A percentile compares a stretch with the other conserved stretches of the same genome.
phyloP scores from a whole-genome alignment of 2,113 vertebrate species.

The Nesospiza acunhae region DNA sequence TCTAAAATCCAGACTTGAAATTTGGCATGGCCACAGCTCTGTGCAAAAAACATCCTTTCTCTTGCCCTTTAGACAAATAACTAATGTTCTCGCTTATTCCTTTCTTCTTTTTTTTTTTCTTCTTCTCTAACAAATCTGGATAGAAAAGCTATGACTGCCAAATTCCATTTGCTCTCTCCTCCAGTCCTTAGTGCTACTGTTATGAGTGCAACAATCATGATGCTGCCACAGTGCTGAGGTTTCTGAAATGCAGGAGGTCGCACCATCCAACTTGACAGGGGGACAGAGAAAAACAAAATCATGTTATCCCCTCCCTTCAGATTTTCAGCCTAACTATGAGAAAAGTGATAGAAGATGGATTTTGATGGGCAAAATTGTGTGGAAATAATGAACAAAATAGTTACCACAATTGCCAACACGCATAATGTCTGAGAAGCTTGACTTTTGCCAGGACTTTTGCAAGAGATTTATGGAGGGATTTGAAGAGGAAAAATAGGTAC shows the following conservation, averaged over 20 bases:
- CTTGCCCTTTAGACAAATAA: slow-evolving; percentile 57
- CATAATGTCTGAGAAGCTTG: not conserved
- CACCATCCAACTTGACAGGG: not conserved
- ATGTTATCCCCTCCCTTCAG: not conserved
- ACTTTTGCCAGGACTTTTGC: not conserved
- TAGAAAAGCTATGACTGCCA: not conserved
- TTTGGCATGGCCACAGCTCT: slow-evolving; percentile 35
- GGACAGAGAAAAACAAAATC: not conserved
- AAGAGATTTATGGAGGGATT: not conserved
- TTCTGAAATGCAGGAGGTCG: not conserved
- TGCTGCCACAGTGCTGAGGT: not conserved
- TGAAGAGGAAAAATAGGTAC: not conserved
- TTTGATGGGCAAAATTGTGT: not conserved
- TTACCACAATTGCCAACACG: not conserved
- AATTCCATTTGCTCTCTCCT: not conserved
- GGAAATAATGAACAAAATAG: not conserved
- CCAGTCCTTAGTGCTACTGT: not conserved
- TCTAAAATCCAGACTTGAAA: slow-evolving; percentile 55
- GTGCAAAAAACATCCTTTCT: slow-evolving; percentile 45
- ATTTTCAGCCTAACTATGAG: not conserved
- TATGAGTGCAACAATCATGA: fast-evolving
- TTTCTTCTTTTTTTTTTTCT: not conserved
- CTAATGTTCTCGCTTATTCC: not conserved
- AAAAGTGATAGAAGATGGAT: not conserved
- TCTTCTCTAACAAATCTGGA: not conserved